Base-by-base conservation (phyloP, 2,797 vertebrate genomes). In the Hydrolagus colliei region DNA sequence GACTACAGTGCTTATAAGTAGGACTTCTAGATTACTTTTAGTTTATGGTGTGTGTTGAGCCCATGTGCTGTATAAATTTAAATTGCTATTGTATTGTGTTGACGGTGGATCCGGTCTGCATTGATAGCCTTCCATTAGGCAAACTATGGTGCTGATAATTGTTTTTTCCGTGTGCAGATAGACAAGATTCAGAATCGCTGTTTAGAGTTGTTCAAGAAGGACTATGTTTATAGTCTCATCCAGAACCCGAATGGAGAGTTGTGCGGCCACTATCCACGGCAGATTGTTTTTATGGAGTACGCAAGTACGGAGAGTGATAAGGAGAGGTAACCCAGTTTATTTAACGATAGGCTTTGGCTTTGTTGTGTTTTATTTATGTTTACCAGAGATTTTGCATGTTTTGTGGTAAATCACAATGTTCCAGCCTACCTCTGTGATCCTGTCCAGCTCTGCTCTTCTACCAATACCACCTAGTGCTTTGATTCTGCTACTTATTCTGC, bases 221-320 rank as follows among this genome's bases (percentile, higher is more conserved):
- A 99, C 90, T 99, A 99, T 91, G 96, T 96, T 89, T 99, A 95
- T 92, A 97, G 97, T 72, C 90, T 98, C 88, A 96, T 99, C 90
- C 91, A 95, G 61, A 99, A 99, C 86, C 65, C 92, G 86, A 97
- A 96, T 32, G 98, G 98, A 74, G 97, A 98, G 87, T 91, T 99
- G 87, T 99, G 98, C 86, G 96, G 97, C 22, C 97, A 99, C 91
- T 99, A 99, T 88, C 98, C 98, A 3, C 94, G 96, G n/a, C 95
- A 97, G 90, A 98, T 99, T 1, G 96, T 98, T 76, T 95, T 96
- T 86, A 90, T 98, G 92, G 98, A 99, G 90, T 97, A 97, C 41
- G 96, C 98, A 86, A 94, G 92, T 90, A 88, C 92, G 2, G 94
- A 95, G 22, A 90, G 89, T 72, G 95, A 95, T 86, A 96, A 94